Percentiles rank a stretch among this genome's conserved stretches.
phyloP scores from a whole-genome alignment of 2,113 vertebrate species.

The Sciurus niger region DNA sequence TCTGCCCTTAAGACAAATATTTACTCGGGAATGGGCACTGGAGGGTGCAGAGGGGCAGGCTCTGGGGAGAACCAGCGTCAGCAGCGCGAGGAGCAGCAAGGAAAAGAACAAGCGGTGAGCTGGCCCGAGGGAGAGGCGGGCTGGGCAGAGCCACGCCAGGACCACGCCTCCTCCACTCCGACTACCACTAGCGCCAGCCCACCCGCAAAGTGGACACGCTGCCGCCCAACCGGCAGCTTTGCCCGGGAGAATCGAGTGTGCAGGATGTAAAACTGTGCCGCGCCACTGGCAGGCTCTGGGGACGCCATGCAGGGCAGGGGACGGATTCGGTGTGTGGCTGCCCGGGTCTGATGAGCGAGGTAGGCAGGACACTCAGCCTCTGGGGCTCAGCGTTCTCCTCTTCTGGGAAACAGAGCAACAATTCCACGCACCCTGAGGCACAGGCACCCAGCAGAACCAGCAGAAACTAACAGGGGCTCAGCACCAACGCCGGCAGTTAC shows the following conservation, averaged over 20 bases:
- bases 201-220: fast-evolving
- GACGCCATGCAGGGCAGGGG: fast-evolving
- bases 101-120: not conserved
- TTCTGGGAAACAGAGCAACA: not conserved
- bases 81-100: not conserved
- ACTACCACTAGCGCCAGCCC: not conserved
- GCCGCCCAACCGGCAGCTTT: not conserved
- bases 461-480: fast-evolving
- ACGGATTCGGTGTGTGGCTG: not conserved
- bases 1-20: conserved; percentile 60
- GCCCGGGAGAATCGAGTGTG: fast-evolving
- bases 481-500: fast-evolving
- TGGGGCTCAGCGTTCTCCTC: not conserved
- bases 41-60: not conserved
- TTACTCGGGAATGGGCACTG: conserved; percentile 42
- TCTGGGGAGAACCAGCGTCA: not conserved
- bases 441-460: fast-evolving
- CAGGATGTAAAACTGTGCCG: fast-evolving
- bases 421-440: fast-evolving
- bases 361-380: not conserved
- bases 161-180: not conserved
- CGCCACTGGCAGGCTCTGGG: not conserved
- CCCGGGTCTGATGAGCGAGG: not conserved
- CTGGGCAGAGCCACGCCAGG: not conserved
- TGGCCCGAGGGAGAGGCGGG: fast-evolving